Percentiles rank a stretch among this genome's conserved stretches.
Conservation (phyloP, 2,797 vertebrate genomes). For the Falco naumanni region DNA sequence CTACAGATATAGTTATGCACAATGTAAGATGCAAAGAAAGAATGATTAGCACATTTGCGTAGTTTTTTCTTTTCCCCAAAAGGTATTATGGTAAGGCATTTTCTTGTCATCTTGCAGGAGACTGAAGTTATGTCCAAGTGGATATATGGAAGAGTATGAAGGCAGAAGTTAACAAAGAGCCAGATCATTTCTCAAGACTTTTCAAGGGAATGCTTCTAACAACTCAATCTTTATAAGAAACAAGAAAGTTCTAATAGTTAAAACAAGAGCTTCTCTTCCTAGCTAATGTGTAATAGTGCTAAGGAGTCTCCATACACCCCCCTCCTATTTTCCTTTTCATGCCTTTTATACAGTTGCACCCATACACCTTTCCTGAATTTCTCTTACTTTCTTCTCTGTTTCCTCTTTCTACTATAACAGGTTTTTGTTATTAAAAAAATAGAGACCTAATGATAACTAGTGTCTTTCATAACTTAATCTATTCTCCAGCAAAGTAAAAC, state of each 20-base stretch:
- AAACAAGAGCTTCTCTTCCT: neutral
- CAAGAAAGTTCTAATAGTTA: neutral
- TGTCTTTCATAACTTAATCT: neutral
- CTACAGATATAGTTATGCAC: neutral
- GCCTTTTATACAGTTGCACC: neutral
- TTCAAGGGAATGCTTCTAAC: neutral
- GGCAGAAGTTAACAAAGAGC: neutral
- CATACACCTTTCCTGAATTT: neutral
- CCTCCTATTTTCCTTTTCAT: neutral
- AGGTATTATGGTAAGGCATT: neutral
- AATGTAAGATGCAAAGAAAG: neutral
- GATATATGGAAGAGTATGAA: neutral
- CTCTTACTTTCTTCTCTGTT: neutral
- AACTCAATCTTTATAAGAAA: neutral
- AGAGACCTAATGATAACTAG: neutral
- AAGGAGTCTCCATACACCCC: fast-evolving
- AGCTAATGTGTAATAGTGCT: neutral
- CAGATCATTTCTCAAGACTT: neutral
- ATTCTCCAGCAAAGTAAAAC: neutral
- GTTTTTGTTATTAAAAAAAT: neutral
- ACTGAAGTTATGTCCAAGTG: neutral
- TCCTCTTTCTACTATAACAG: neutral
- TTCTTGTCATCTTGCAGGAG: neutral
- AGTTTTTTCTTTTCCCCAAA: neutral
- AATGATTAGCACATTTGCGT: neutral